A percentile compares a stretch with the other conserved stretches of the same genome.
These are phyloP conservation scores for Hydrolagus colliei DNA, from an alignment of 2,797 vertebrate species.

Conservation along the genomic window DNA sequence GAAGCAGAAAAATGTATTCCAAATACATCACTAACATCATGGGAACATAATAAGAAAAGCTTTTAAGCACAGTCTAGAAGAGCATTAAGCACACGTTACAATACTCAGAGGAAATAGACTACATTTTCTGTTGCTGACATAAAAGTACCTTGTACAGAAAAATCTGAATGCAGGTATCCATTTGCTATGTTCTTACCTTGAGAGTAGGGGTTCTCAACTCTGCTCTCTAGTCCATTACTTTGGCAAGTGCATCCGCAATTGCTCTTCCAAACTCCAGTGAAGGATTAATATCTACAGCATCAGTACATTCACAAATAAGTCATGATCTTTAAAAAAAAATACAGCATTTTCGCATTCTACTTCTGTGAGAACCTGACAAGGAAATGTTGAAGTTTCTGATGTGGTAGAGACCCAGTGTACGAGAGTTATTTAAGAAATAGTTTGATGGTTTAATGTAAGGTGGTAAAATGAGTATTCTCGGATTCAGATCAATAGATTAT, in stretches of 20 bases:
- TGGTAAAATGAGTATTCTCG: background rate
- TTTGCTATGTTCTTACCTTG: constrained; percentile 59
- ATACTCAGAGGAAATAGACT: too few relatives aligned
- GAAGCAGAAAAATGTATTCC: too few relatives aligned
- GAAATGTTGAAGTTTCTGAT: too few relatives aligned
- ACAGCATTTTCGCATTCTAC: background rate
- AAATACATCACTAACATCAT: too few relatives aligned
- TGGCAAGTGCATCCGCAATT: constrained; percentile 64
- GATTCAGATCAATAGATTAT: background rate
- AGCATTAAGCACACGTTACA: too few relatives aligned
- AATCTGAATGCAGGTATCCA: background rate
- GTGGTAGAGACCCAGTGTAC: too few relatives aligned
- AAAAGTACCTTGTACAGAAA: background rate
- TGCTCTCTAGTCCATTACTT: constrained; percentile 69
- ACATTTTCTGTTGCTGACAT: too few relatives aligned
- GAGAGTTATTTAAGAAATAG: background rate
- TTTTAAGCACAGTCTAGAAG: too few relatives aligned
- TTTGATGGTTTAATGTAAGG: background rate
- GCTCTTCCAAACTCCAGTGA: constrained; percentile 71
- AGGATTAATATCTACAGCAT: constrained; percentile 15
- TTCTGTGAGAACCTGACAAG: background rate
- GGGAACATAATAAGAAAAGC: too few relatives aligned
- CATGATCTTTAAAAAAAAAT: background rate
- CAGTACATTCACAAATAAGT: background rate
- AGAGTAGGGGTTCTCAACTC: constrained; percentile 71